Percentiles rank a stretch among this genome's conserved stretches.
Conservation (phyloP, 2,113 vertebrate genomes). For the Cichladusa arquata region DNA sequence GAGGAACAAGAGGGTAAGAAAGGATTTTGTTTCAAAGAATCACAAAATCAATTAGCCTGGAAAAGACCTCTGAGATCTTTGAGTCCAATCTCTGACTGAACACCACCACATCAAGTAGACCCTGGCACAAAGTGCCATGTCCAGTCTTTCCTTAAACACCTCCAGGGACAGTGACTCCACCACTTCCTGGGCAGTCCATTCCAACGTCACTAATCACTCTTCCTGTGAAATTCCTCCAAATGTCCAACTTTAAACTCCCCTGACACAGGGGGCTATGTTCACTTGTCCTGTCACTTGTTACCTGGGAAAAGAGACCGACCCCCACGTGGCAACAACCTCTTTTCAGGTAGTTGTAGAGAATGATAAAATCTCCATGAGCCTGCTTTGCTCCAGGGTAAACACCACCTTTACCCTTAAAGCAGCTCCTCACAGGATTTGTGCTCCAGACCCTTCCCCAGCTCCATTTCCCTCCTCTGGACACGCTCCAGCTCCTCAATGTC, state of each 20-base stretch:
- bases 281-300: not conserved
- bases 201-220: not conserved
- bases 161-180: fast-evolving
- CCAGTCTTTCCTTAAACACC: not conserved
- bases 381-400: not conserved
- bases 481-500: not conserved
- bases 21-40: not conserved
- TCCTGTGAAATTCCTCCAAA: not conserved
- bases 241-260: not conserved
- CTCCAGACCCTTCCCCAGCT: not conserved
- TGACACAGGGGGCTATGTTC: not conserved
- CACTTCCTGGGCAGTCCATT: not conserved
- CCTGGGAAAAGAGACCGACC: not conserved
- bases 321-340: too few relatives aligned
- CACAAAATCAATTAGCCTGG: not conserved
- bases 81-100: not conserved
- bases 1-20: not conserved
- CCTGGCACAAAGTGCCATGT: fast-evolving
- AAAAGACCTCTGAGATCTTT: not conserved
- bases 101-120: not conserved
- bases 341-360: too few relatives aligned
- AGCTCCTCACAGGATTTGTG: fast-evolving
- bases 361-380: not conserved
- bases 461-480: fast-evolving
- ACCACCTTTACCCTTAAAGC: not conserved